phyloP scores from a whole-genome alignment of 2,113 vertebrate species.

The Blennius ocellaris region DNA sequence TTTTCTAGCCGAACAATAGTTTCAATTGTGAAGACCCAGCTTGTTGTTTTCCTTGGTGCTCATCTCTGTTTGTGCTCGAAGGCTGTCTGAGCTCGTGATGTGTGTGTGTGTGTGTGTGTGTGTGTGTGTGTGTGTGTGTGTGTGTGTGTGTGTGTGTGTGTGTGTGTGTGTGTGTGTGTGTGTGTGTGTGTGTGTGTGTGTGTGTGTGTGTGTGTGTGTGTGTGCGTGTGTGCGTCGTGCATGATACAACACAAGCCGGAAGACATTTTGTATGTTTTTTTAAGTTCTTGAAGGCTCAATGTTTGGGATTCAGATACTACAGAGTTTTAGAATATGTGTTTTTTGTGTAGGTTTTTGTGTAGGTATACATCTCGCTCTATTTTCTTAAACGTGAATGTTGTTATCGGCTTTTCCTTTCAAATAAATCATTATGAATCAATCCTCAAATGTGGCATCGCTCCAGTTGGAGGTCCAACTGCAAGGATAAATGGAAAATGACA shows the following conservation, averaged over 20 bases:
- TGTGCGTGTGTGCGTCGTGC: conserved; percentile 33
- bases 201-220: conserved; percentile 39
- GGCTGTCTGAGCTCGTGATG: conserved; percentile 53
- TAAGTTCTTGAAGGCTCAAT: not conserved
- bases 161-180: conserved; percentile 31
- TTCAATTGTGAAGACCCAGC: conserved; percentile 54
- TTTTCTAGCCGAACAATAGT: conserved; percentile 63
- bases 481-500: no score
- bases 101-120: conserved; percentile 39
- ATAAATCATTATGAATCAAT: no score
- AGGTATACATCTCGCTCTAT: no score
- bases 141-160: conserved; percentile 42
- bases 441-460: no score
- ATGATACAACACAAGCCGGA: conserved; percentile 4
- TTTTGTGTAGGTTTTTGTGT: no score
- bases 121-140: conserved; percentile 36
- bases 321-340: no score
- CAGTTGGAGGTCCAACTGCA: no score
- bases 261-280: conserved; percentile 9
- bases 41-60: conserved; percentile 51
- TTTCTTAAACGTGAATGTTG: no score
- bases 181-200: conserved; percentile 37
- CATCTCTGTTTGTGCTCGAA: conserved; percentile 65
- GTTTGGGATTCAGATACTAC: not conserved
- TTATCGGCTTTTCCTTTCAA: no score